Conservation (phyloP, 2,113 vertebrate genomes). For the Amblyopsis rosae region DNA sequence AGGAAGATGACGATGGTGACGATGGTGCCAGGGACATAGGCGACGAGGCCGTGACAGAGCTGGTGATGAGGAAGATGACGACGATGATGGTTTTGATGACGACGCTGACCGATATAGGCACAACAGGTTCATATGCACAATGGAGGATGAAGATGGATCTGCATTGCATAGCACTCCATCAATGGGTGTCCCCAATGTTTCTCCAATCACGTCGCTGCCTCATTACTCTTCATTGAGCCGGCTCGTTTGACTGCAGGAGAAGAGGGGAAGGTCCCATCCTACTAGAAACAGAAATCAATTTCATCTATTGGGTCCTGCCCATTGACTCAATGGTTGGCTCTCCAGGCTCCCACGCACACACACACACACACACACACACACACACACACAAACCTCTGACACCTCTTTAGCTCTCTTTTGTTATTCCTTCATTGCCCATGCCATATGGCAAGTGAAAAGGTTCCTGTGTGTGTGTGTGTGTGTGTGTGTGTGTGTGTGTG, state of each 20-base stretch:
- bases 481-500: slow-evolving; percentile 12
- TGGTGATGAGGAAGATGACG: neutral
- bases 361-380: neutral
- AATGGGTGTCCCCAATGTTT: slow-evolving; percentile 73
- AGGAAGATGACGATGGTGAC: neutral
- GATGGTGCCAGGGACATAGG: neutral
- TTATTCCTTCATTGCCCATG: slow-evolving; percentile 64
- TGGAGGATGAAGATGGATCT: slow-evolving; percentile 64
- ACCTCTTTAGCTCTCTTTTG: slow-evolving; percentile 75
- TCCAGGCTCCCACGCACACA: slow-evolving; percentile 30
- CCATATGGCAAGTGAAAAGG: slow-evolving; percentile 94
- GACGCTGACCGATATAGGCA: neutral
- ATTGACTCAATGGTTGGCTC: slow-evolving; percentile 37
- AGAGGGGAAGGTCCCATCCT: slow-evolving; percentile 57
- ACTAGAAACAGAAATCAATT: slow-evolving; percentile 80
- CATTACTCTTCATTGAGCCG: slow-evolving; percentile 72
- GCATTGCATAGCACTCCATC: slow-evolving; percentile 72
- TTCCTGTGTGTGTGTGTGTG: slow-evolving; percentile 29
- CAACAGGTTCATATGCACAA: neutral
- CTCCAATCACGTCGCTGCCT: slow-evolving; percentile 56
- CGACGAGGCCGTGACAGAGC: neutral
- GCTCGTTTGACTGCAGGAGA: slow-evolving; percentile 58
- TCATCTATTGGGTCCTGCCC: slow-evolving; percentile 71
- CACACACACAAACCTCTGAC: slow-evolving; percentile 54
- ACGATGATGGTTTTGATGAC: slow-evolving; percentile 5